Conservation (phyloP, 1,140 invertebrate genomes). For the Trialeurodes vaporariorum region DNA sequence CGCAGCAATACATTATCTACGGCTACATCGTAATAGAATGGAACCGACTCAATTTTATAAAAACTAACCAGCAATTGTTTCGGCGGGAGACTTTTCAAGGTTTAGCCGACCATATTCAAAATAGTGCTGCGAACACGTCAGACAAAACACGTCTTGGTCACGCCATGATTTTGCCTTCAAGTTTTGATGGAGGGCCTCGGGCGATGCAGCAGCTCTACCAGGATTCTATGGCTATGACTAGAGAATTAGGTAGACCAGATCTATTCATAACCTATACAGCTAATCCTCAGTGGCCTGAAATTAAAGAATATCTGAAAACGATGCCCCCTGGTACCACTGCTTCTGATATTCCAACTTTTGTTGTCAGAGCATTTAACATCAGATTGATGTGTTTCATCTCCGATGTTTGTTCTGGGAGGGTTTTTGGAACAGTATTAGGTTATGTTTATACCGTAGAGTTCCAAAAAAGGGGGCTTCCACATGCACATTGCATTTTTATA, state of each 20-base stretch:
- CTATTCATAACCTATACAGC: slow-evolving; percentile 19
- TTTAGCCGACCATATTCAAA: not conserved
- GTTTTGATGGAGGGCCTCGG: slow-evolving; percentile 33
- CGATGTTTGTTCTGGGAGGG: not conserved
- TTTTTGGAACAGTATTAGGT: not conserved
- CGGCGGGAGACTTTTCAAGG: not conserved
- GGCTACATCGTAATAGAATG: not conserved
- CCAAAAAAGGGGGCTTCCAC: slow-evolving; percentile 14
- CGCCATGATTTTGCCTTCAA: slow-evolving; percentile 34
- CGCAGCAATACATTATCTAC: slow-evolving; percentile 5
- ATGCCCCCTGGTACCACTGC: not conserved
- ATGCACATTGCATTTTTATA: slow-evolving; percentile 10
- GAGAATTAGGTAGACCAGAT: slow-evolving; percentile 18
- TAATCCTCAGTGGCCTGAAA: slow-evolving; percentile 18
- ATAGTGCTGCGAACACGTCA: not conserved
- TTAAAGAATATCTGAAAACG: slow-evolving; percentile 5
- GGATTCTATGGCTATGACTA: slow-evolving; percentile 21
- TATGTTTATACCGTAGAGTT: slow-evolving; percentile 8
- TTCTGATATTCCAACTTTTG: not conserved
- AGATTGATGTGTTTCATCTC: not conserved
- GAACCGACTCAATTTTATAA: not conserved
- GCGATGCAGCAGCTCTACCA: slow-evolving; percentile 34
- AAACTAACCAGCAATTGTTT: not conserved
- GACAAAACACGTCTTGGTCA: slow-evolving; percentile 16
- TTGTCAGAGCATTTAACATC: not conserved